Base-by-base conservation (phyloP, 2,113 vertebrate species). In the human (Homo sapiens) region DNA sequence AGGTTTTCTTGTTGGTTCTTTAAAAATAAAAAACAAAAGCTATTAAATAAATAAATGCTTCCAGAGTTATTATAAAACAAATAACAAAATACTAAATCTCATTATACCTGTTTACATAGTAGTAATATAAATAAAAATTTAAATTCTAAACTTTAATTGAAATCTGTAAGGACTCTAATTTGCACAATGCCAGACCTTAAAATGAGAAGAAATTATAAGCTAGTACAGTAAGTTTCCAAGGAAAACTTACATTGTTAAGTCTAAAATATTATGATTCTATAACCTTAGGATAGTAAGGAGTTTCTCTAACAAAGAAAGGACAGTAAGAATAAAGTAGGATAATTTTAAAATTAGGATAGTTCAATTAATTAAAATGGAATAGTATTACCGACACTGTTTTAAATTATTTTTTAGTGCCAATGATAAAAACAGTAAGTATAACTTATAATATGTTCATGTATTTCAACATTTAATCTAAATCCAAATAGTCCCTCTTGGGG, bases 1-100 rank as follows among this genome's bases (percentile, higher is more conserved):
- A 96, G 99, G 99, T 98, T 99, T 99, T 98, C 99, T 99, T 97
- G 99, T 99, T 99, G 99, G 99, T 98, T 99, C 99, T 99, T 98
- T 18, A 97, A 97, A 98, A 98, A 98, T 0, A 97, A 93, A 85
- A 27, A 95, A 90, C 32, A 93, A 22, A 83, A 93, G 38, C 87
- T 68, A 94, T 25, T 92, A 94, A 94, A 85, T 23, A 14, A n/a
- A n/a, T n/a, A n/a, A n/a, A n/a, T 7, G 38, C 12, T 76, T 76
- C 75, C 14, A 4, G 14, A n/a, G 50, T 86, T 93, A 32, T 66
- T 94, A 27, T 25, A 70, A 96, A 97, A 90, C 52, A 83, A 97
- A 2, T 8, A 35, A 55, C 30, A 55, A 79, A 90, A 55, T 13
- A 80, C 6, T 30, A 75, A 90, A 64, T n/a, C 40, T 27, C 25